Evolutionary conservation across 2,888 invertebrate genomes (phyloP).

Genomic region (Caenorhabditis zanzibari): DNA sequence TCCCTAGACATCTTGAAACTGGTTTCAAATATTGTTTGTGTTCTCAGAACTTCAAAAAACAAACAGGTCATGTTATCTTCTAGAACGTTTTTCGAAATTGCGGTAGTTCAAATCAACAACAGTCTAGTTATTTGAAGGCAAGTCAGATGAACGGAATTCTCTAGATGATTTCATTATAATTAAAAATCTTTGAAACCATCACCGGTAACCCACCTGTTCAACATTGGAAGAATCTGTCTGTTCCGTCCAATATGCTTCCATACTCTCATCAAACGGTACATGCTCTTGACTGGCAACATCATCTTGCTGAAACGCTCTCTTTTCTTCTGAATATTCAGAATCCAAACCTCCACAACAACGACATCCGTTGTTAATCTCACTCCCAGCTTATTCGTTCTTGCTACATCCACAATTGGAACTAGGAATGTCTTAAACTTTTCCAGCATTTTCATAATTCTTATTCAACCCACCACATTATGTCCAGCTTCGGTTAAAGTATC

Average conservation of each 20-base stretch:
- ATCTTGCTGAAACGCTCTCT: background rate
- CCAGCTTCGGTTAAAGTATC: constrained; percentile 66
- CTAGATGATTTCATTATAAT: no score
- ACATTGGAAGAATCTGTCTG: constrained; percentile 38
- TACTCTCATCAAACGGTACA: constrained; percentile 36
- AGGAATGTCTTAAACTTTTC: constrained; percentile 47
- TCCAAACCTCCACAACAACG: constrained; percentile 29
- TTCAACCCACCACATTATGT: constrained; percentile 66
- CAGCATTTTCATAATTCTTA: background rate
- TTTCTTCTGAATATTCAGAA: background rate
- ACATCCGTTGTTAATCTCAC: constrained; percentile 48
- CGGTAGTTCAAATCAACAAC: no score
- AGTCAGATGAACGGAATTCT: no score
- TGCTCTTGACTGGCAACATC: constrained; percentile 7
- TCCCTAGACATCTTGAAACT: no score
- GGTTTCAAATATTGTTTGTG: no score
- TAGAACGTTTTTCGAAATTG: background rate
- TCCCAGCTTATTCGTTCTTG: constrained; percentile 5
- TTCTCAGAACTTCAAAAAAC: background rate
- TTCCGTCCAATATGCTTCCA: constrained; percentile 41
- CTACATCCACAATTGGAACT: constrained; percentile 39
- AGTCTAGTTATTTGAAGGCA: no score
- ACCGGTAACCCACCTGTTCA: constrained; percentile 17
- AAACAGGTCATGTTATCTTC: background rate
- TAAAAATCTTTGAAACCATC: no score